phyloP scores from a whole-genome alignment of 2,888 invertebrate genomes.

The Lagria hirta region DNA sequence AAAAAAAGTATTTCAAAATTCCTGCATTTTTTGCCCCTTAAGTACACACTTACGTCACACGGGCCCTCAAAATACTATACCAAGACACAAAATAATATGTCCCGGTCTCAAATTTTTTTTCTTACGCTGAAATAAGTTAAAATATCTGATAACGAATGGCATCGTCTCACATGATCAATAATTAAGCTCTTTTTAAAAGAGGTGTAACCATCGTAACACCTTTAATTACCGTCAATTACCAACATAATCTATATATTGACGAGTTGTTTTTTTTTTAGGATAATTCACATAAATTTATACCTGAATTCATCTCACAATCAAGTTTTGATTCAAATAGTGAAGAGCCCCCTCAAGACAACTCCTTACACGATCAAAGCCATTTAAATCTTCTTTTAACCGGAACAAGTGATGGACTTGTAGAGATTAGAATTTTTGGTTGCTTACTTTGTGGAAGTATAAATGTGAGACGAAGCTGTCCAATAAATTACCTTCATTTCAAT shows the following conservation, averaged over 20 bases:
- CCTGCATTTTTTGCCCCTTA: no score
- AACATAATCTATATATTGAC: slow-evolving; percentile 31
- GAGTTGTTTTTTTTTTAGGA: slow-evolving; percentile 46
- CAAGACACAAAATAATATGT: no score
- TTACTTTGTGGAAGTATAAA: slow-evolving; percentile 76
- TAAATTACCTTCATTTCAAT: slow-evolving; percentile 68
- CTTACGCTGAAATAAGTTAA: no score
- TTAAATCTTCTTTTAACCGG: slow-evolving; percentile 80
- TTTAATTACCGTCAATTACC: no score
- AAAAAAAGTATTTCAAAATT: no score
- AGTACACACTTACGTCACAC: no score
- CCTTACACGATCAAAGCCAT: slow-evolving; percentile 61
- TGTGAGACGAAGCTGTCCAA: slow-evolving; percentile 58
- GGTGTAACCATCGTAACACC: no score
- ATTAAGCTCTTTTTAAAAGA: no score
- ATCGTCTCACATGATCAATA: no score
- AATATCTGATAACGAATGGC: no score
- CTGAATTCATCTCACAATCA: slow-evolving; percentile 58
- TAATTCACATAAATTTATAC: slow-evolving; percentile 47
- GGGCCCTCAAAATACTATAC: no score
- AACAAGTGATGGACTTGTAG: slow-evolving; percentile 70
- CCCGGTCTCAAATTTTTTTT: no score
- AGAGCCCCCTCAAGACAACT: slow-evolving; percentile 61
- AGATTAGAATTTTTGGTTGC: slow-evolving; percentile 81
- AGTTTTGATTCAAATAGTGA: slow-evolving; percentile 58